Conservation (phyloP, 2,113 vertebrate genomes). For the Arenaria interpres region DNA sequence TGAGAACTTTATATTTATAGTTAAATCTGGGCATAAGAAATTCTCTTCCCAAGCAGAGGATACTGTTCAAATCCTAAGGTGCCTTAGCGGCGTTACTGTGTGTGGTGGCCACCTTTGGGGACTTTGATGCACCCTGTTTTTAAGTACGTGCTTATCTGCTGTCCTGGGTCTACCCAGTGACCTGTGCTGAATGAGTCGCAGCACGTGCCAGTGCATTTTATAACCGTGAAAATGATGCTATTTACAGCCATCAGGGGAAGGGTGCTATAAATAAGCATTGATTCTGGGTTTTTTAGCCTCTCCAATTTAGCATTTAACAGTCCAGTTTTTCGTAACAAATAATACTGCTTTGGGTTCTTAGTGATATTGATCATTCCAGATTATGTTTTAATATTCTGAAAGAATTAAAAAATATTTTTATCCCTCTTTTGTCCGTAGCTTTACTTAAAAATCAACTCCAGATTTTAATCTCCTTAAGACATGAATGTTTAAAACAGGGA, state of each 20-base stretch:
- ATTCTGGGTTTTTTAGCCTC: background rate
- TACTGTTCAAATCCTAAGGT: background rate
- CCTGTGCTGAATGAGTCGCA: background rate
- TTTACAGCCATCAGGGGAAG: background rate
- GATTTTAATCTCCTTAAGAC: conserved; percentile 45
- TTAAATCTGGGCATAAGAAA: background rate
- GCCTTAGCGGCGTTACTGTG: background rate
- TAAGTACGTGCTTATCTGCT: background rate
- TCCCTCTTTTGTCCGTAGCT: conserved; percentile 16
- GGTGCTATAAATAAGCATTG: background rate
- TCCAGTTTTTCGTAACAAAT: background rate
- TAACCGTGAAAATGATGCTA: background rate
- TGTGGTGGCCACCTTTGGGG: background rate
- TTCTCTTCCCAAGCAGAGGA: background rate
- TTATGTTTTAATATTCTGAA: background rate
- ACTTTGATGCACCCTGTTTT: background rate
- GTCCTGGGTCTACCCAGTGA: background rate
- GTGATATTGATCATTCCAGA: background rate
- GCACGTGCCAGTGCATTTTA: background rate
- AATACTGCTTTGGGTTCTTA: background rate
- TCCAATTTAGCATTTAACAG: background rate
- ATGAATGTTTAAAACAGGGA: background rate
- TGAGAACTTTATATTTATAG: background rate
- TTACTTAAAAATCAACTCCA: conserved; percentile 27
- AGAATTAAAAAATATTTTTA: background rate